These are phyloP conservation scores for Suillia variegata DNA, from an alignment of 2,888 invertebrate genomes.

Conservation along the genomic window DNA sequence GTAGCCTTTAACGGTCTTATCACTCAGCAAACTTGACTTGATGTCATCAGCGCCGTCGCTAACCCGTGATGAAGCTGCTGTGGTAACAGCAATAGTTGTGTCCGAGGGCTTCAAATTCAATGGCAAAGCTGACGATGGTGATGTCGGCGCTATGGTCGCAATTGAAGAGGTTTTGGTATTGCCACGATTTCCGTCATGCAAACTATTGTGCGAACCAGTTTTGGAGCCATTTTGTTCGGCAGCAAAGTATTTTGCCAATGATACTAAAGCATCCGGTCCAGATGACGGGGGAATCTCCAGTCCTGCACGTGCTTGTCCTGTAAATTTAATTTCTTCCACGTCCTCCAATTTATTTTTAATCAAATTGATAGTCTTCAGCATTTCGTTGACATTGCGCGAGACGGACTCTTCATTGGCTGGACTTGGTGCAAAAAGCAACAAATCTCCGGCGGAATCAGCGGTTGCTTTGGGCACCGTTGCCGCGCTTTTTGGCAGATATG, in stretches of 20 bases:
- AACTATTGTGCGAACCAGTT: constrained; percentile 33
- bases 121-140: constrained; percentile 8
- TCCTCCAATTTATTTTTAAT: constrained; percentile 64
- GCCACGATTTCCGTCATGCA: constrained; percentile 14
- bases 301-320: constrained; percentile 66
- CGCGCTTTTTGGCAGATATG: constrained; percentile 49
- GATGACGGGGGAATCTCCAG: constrained; percentile 75
- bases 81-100: constrained; percentile 41
- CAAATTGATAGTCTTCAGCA: constrained; percentile 71
- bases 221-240: constrained; percentile 58
- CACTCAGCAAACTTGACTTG: constrained; percentile 69
- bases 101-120: constrained; percentile 44
- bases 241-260: constrained; percentile 80
- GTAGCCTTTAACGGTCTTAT: constrained; percentile 57
- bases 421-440: constrained; percentile 46
- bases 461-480: constrained; percentile 31
- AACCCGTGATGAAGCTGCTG: constrained; percentile 42
- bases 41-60: constrained; percentile 62
- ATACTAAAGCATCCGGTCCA: constrained; percentile 78
- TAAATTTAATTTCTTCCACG: constrained; percentile 56
- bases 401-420: constrained; percentile 54
- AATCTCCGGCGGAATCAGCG: constrained; percentile 40
- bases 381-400: constrained; percentile 71
- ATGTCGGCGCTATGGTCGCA: constrained; percentile 21
- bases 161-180: constrained; percentile 31